These are phyloP conservation scores for Laterallus jamaicensis DNA, from an alignment of 2,113 vertebrate species.

Conservation along the genomic window DNA sequence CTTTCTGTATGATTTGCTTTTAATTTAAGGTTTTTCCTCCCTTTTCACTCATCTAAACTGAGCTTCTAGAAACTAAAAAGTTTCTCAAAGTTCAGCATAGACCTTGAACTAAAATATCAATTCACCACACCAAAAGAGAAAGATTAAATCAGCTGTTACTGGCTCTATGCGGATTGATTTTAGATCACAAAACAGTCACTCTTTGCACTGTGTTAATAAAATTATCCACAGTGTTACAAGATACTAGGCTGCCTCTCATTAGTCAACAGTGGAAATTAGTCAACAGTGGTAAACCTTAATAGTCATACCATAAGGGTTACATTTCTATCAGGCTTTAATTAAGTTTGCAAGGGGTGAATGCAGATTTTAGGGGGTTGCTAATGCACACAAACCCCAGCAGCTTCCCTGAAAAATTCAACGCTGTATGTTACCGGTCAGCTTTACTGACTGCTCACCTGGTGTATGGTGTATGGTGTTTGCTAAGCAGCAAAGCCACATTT, in stretches of 20 bases:
- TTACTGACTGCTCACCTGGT: not conserved
- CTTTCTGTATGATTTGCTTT: not conserved
- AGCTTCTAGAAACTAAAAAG: not conserved
- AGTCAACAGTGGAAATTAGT: not conserved
- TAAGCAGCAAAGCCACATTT: not conserved
- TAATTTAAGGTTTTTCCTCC: not conserved
- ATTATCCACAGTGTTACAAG: not conserved
- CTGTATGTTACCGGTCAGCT: not conserved
- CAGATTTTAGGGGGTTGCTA: not conserved
- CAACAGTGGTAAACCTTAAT: not conserved
- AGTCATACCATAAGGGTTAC: not conserved
- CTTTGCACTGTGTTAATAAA: not conserved
- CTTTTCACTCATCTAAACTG: not conserved
- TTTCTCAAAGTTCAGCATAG: not conserved
- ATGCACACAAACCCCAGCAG: not conserved
- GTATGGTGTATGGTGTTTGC: not conserved
- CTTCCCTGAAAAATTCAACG: not conserved
- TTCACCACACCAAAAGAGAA: not conserved
- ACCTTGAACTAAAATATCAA: not conserved
- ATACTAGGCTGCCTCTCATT: not conserved
- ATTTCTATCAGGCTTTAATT: not conserved
- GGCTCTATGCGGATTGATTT: not conserved
- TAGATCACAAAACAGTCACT: not conserved
- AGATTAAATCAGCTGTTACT: not conserved
- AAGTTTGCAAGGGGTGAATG: not conserved